A percentile compares a stretch with the other conserved stretches of the same genome.
Conservation (phyloP, 2,797 vertebrate species). For the Garrulus glandarius region DNA sequence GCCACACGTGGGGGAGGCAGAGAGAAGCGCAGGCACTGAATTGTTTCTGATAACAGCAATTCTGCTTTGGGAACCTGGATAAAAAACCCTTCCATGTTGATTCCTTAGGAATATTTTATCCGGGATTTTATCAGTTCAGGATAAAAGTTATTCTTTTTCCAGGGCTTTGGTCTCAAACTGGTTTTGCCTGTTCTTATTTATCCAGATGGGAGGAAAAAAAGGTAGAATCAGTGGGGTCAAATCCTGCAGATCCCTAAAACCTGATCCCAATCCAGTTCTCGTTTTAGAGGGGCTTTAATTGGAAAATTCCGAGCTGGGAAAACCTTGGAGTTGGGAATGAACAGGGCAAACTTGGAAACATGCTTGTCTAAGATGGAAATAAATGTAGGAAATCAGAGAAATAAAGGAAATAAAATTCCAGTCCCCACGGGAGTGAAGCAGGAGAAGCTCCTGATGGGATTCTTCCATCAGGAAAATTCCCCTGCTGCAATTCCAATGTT, state of each 20-base stretch:
- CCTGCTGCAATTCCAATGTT: neutral
- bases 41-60: neutral
- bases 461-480: neutral
- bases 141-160: neutral
- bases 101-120: neutral
- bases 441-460: neutral
- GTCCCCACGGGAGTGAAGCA: fast-evolving
- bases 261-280: neutral
- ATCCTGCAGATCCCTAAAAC: neutral
- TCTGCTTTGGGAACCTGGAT: neutral
- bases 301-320: neutral
- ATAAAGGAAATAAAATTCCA: neutral
- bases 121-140: neutral
- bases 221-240: neutral
- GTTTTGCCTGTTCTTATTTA: neutral
- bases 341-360: neutral
- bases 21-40: neutral
- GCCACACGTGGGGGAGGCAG: fast-evolving
- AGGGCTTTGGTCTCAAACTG: neutral
- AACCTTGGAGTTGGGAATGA: neutral
- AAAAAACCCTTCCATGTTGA: neutral
- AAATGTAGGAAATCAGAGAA: neutral
- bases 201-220: neutral
- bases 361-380: neutral
- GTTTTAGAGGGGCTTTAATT: neutral